Conservation (phyloP, 2,888 invertebrate genomes). For the Orthosia incerta region DNA sequence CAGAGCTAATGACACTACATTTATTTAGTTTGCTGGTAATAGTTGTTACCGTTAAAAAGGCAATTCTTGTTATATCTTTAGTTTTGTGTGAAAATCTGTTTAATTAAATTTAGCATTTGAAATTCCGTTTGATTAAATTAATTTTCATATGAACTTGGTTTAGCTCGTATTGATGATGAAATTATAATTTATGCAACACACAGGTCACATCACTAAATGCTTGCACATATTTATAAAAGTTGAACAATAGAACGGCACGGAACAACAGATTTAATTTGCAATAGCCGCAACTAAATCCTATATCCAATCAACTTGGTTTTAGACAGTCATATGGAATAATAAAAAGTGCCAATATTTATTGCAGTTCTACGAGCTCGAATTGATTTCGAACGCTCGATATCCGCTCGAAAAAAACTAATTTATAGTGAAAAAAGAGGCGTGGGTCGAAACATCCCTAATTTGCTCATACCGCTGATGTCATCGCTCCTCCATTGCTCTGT, state of each 20-base stretch:
- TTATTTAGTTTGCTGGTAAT: conserved; percentile 22
- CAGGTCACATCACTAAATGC: not conserved
- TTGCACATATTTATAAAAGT: not conserved
- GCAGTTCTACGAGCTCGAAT: conserved; percentile 17
- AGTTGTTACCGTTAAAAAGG: conserved; percentile 29
- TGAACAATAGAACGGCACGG: not conserved
- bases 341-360: conserved; percentile 45
- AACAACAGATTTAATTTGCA: not conserved
- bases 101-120: not conserved
- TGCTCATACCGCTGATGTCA: conserved; percentile 70
- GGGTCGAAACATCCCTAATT: conserved; percentile 69
- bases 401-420: conserved; percentile 34
- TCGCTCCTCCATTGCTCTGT: conserved; percentile 52
- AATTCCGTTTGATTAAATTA: not conserved
- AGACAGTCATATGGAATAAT: not conserved
- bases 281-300: conserved; percentile 13
- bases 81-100: not conserved
- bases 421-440: conserved; percentile 52
- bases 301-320: conserved; percentile 10
- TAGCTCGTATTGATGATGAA: not conserved
- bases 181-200: not conserved
- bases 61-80: not conserved
- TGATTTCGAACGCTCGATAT: conserved; percentile 23
- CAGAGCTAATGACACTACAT: conserved; percentile 10
- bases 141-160: not conserved